Evolutionary conservation across 35 echinoderm and acorn worm species (phyloP).

Genomic region (Strongylocentrotus purpuratus): DNA sequence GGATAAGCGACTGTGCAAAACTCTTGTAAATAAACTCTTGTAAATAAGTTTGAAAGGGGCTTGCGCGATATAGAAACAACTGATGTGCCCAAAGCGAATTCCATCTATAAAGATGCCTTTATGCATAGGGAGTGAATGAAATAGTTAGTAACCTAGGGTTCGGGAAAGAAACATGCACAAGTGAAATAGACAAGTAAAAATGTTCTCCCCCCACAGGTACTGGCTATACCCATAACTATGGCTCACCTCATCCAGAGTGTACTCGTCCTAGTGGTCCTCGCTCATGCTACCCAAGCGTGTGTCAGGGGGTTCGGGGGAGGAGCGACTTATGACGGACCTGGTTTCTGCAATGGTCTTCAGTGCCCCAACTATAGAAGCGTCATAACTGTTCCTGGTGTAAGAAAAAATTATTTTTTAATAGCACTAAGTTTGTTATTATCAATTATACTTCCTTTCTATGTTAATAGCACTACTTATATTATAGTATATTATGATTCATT

Average conservation of each 20-base stretch:
- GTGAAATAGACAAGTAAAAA: background rate
- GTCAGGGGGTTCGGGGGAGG: background rate
- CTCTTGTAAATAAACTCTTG: too few species aligned
- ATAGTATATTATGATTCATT: too few species aligned
- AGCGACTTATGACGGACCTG: background rate
- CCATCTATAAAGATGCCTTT: too few species aligned
- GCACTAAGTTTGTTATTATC: too few species aligned
- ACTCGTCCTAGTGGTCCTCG: background rate
- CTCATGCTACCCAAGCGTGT: background rate
- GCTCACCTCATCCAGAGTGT: background rate
- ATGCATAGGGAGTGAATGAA: background rate
- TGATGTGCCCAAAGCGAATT: background rate
- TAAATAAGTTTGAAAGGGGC: too few species aligned
- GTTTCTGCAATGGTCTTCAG: background rate
- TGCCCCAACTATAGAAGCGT: background rate
- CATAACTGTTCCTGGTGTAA: background rate
- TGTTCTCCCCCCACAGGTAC: background rate
- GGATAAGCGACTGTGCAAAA: too few species aligned
- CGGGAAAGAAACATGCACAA: background rate
- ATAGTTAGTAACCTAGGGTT: background rate
- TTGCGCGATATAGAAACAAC: background rate
- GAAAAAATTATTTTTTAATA: too few species aligned
- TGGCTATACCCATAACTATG: background rate
- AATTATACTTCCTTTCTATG: too few species aligned
- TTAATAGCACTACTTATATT: too few species aligned